Evolutionary conservation across 2,888 invertebrate genomes (phyloP), one percentile per base, ranked within the genome.

Genomic region (Glyphotaelius pellucidus): DNA sequence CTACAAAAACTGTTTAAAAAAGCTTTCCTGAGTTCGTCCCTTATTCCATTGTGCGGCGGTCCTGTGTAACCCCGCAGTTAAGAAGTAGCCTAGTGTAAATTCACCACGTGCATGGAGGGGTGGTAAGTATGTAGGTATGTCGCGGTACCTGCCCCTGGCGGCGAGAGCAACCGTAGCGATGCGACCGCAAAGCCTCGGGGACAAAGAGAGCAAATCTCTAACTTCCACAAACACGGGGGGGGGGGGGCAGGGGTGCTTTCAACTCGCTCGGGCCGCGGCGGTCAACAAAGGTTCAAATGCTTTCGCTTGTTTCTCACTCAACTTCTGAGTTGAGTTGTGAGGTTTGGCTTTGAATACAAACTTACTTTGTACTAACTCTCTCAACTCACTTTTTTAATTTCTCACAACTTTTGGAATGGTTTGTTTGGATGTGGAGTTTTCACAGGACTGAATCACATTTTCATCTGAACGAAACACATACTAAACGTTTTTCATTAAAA

Each of bases 271-370:
- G 19, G 19, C 52, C 31, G 12, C 31, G 38, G 19, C 19, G 83
- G 32, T 83, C 83, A 83, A 38, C 35, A 83, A 83, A 83, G 83
- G 83, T 19, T 32, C 31, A 83, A 83, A 83, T 83, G 32, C 35
- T 67, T 67, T 67, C 25, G 67, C 25, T 67, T 67, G 67, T 67
- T 67, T 25, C 25, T 67, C 67, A 67, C 19, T 67, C 19, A 67
- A 67, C 25, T 67, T 67, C 15, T 67, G 52, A 67, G 52, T 67
- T 7, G 67, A 67, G 25, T n/a, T 67, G 25, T 67, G 67, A 67
- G 67, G 67, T 67, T 67, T 67, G 25, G 67, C 67, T 67, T 67
- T 25, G 25, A n/a, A 67, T 67, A 9, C 25, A 25, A 67, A 67
- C 67, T 67, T 67, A 67, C 67, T 25, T 67, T 47, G 15, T 47